phyloP scores from a whole-genome alignment of 2,888 invertebrate genomes.

The Sarcophaga carnaria region DNA sequence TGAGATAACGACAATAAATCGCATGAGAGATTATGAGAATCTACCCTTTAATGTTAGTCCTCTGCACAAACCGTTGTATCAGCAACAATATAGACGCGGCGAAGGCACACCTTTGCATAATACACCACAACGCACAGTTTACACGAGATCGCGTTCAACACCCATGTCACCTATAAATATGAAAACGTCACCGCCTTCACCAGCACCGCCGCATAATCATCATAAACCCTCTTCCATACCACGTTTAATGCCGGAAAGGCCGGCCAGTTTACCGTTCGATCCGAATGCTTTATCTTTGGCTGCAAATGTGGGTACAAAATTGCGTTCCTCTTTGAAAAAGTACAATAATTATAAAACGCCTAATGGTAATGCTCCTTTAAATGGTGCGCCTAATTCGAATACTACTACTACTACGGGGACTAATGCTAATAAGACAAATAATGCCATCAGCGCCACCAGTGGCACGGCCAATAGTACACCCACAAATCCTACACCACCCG shows the following conservation, averaged over 20 bases:
- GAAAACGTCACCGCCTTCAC: slow-evolving; percentile 67
- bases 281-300: slow-evolving; percentile 69
- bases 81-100: slow-evolving; percentile 70
- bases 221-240: slow-evolving; percentile 67
- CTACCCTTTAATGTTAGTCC: slow-evolving; percentile 75
- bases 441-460: slow-evolving; percentile 29
- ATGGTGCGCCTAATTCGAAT: slow-evolving; percentile 27
- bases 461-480: slow-evolving; percentile 83
- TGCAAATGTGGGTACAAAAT: slow-evolving; percentile 83
- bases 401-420: background rate
- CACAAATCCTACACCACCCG: slow-evolving; percentile 92
- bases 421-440: slow-evolving; percentile 14
- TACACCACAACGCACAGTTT: slow-evolving; percentile 68
- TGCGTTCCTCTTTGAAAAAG: slow-evolving; percentile 91
- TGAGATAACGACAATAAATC: slow-evolving; percentile 71
- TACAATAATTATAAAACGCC: slow-evolving; percentile 84
- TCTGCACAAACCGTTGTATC: slow-evolving; percentile 72
- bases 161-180: slow-evolving; percentile 71
- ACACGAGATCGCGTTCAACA: slow-evolving; percentile 66
- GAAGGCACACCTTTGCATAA: slow-evolving; percentile 68
- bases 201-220: slow-evolving; percentile 50
- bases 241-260: slow-evolving; percentile 76
- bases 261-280: slow-evolving; percentile 82
- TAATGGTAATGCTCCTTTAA: slow-evolving; percentile 83
- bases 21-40: slow-evolving; percentile 78